Conservation (phyloP, 1,140 invertebrate species). For the Pinna nobilis region DNA sequence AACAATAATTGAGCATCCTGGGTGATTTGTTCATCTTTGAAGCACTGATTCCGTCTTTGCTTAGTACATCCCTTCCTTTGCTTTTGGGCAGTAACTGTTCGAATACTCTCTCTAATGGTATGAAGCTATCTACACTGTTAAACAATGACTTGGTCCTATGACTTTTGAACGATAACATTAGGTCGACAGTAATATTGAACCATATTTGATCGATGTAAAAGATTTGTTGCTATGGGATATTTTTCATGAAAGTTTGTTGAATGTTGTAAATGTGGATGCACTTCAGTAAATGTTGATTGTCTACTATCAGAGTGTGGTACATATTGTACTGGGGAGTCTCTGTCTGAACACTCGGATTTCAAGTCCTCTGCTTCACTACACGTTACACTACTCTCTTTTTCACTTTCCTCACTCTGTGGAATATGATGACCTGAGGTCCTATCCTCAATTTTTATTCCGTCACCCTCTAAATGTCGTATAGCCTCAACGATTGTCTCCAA, state of each 20-base stretch:
- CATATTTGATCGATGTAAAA: slow-evolving; percentile 57
- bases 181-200: slow-evolving; percentile 56
- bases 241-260: slow-evolving; percentile 54
- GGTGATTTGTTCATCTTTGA: no score
- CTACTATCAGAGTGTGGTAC: slow-evolving; percentile 40
- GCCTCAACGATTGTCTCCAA: slow-evolving; percentile 98
- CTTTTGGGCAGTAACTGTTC: no score
- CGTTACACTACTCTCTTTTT: slow-evolving; percentile 58
- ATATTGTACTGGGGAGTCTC: slow-evolving; percentile 56
- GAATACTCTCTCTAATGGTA: no score
- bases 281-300: slow-evolving; percentile 31
- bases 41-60: no score
- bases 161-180: slow-evolving; percentile 69
- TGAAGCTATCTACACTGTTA: no score
- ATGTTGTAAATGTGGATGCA: slow-evolving; percentile 18
- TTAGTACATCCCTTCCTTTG: no score
- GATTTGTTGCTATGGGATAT: slow-evolving; percentile 60
- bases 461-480: slow-evolving; percentile 96
- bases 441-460: slow-evolving; percentile 78
- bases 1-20: no score
- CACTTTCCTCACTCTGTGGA: slow-evolving; percentile 59
- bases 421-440: slow-evolving; percentile 25
- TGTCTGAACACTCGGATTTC: slow-evolving; percentile 58
- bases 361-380: slow-evolving; percentile 61
- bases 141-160: slow-evolving; percentile 48